Percentiles rank a stretch among this genome's conserved stretches.
These are phyloP conservation scores for Boloria selene DNA, from an alignment of 2,888 invertebrate species.

Conservation along the genomic window DNA sequence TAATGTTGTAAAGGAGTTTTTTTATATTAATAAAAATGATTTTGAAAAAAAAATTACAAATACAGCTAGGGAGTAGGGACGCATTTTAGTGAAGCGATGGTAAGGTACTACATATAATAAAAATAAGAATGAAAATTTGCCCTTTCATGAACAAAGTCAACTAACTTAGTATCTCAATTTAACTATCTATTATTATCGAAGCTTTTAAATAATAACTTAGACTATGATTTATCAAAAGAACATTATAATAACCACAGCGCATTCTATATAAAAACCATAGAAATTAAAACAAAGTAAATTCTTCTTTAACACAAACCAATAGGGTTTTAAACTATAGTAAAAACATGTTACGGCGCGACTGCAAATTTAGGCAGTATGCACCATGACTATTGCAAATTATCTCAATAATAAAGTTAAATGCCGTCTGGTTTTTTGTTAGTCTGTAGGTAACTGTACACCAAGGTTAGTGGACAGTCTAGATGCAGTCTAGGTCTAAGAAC, in stretches of 20 bases:
- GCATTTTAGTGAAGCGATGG: no score
- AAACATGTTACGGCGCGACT: conserved; percentile 1
- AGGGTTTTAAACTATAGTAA: conserved; percentile 14
- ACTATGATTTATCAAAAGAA: conserved; percentile 10
- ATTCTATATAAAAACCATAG: background rate
- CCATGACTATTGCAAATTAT: conserved; percentile 44
- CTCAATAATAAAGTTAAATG: conserved; percentile 45
- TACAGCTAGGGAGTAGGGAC: no score
- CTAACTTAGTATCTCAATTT: no score
- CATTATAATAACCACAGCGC: conserved; percentile 7
- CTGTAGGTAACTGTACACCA: conserved; percentile 46
- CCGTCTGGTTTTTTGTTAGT: conserved; percentile 58
- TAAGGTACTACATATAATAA: no score
- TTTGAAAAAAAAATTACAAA: no score
- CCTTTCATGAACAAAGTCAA: no score
- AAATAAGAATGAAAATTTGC: no score
- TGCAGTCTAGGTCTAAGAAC: conserved; percentile 36
- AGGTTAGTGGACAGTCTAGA: conserved; percentile 34
- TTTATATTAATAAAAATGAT: no score
- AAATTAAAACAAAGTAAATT: background rate
- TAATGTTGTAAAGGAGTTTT: no score
- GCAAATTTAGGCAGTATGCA: conserved; percentile 43
- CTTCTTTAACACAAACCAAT: background rate
- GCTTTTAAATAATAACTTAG: background rate
- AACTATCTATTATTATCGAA: no score